These are phyloP conservation scores for Nysson spinosus DNA, from an alignment of 2,888 invertebrate genomes.

Conservation along the genomic window DNA sequence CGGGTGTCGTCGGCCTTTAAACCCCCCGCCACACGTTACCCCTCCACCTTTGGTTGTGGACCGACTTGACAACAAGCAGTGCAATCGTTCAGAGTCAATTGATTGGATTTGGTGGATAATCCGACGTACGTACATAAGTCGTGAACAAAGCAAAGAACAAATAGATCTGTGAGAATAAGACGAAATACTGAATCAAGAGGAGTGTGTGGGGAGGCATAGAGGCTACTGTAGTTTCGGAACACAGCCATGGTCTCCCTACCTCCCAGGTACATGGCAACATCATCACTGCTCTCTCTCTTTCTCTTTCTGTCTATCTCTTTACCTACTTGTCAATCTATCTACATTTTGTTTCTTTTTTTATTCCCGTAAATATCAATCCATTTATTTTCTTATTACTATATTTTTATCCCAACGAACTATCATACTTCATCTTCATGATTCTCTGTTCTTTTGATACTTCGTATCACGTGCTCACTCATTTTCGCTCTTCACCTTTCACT, in stretches of 20 bases:
- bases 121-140: constrained; percentile 70
- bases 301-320: constrained; percentile 41
- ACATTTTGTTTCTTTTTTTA: constrained; percentile 39
- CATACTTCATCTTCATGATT: background rate
- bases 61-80: constrained; percentile 69
- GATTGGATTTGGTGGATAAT: constrained; percentile 71
- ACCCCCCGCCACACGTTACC: constrained; percentile 63
- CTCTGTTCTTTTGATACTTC: constrained; percentile 17
- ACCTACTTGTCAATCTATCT: constrained; percentile 30
- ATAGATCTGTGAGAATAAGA: constrained; percentile 63
- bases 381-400: constrained; percentile 3
- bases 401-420: background rate
- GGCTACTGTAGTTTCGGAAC: constrained; percentile 81
- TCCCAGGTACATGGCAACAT: constrained; percentile 80
- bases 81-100: constrained; percentile 70
- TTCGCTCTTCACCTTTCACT: constrained; percentile 57
- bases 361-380: too few species aligned
- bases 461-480: constrained; percentile 63
- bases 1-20: constrained; percentile 67
- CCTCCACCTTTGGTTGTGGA: constrained; percentile 70
- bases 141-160: constrained; percentile 65
- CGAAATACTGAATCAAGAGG: constrained; percentile 66
- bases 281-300: constrained; percentile 71
- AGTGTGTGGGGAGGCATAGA: constrained; percentile 73
- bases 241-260: constrained; percentile 83